Conservation (phyloP, 2,888 invertebrate genomes). For the Hypselothyrea guttata region DNA sequence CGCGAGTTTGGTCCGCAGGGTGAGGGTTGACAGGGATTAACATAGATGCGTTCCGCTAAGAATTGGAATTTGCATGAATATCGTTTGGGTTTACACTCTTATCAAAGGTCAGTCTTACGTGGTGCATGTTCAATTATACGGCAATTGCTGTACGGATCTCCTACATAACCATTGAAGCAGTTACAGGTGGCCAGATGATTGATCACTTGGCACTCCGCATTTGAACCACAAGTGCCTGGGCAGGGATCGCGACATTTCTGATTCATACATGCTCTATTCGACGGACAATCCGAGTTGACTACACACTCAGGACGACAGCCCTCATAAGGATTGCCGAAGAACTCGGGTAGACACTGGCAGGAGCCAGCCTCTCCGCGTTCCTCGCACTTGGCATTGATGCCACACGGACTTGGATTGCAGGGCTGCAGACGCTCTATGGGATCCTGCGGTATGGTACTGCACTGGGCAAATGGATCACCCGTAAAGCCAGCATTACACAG, state of each 20-base stretch:
- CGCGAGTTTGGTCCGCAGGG: slow-evolving; percentile 93
- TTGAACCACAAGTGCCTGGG: slow-evolving; percentile 85
- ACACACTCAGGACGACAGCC: slow-evolving; percentile 88
- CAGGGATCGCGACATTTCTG: slow-evolving; percentile 86
- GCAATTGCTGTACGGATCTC: slow-evolving; percentile 88
- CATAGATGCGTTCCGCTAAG: slow-evolving; percentile 82
- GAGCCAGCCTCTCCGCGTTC: slow-evolving; percentile 88
- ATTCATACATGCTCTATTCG: slow-evolving; percentile 86
- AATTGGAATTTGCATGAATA: too few species aligned
- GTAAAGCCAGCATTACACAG: slow-evolving; percentile 84
- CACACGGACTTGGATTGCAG: slow-evolving; percentile 84
- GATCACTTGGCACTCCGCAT: slow-evolving; percentile 86
- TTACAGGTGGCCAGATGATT: slow-evolving; percentile 86
- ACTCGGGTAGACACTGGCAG: slow-evolving; percentile 87
- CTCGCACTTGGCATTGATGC: slow-evolving; percentile 88
- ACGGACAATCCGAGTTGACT: slow-evolving; percentile 86
- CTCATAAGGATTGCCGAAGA: slow-evolving; percentile 90
- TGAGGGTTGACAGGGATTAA: slow-evolving; percentile 88
- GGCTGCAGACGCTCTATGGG: slow-evolving; percentile 81
- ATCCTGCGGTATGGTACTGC: slow-evolving; percentile 82
- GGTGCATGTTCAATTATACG: slow-evolving; percentile 80
- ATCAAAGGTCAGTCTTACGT: slow-evolving; percentile 81
- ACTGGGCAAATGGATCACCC: slow-evolving; percentile 85
- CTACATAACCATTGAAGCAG: slow-evolving; percentile 85
- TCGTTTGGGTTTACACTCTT: background rate